These are phyloP conservation scores for Euwallacea fornicatus DNA, from an alignment of 1,140 invertebrate genomes.

Conservation along the genomic window DNA sequence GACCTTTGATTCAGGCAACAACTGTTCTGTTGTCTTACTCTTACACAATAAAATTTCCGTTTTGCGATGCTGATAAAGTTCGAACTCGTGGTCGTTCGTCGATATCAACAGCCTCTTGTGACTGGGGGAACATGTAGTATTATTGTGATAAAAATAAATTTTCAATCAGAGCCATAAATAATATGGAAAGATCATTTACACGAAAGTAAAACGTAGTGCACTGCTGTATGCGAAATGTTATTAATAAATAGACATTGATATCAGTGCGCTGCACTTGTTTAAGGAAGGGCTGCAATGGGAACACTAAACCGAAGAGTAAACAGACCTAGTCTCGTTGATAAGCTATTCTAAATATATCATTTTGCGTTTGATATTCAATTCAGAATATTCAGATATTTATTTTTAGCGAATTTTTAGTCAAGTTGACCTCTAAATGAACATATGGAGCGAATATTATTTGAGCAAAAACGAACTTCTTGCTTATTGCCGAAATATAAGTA, in stretches of 20 bases:
- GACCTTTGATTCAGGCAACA: background rate
- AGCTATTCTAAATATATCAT: too few species aligned
- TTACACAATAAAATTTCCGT: slow-evolving; percentile 17
- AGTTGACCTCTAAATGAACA: too few species aligned
- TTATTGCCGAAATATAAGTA: too few species aligned
- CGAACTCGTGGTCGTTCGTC: slow-evolving; percentile 6
- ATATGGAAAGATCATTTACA: background rate
- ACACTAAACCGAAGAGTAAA: too few species aligned
- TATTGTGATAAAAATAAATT: slow-evolving; percentile 1
- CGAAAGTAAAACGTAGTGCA: slow-evolving; percentile 3
- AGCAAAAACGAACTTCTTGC: too few species aligned
- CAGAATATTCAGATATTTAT: too few species aligned
- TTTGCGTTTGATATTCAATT: too few species aligned
- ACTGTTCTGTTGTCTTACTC: background rate
- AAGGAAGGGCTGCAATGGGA: background rate
- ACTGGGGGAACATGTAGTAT: background rate
- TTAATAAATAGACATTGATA: background rate
- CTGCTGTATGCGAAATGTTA: slow-evolving; percentile 1
- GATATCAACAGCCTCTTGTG: background rate
- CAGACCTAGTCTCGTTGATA: too few species aligned
- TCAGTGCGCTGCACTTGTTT: slow-evolving; percentile 2
- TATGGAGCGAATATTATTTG: too few species aligned
- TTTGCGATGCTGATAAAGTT: slow-evolving; percentile 5
- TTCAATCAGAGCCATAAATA: background rate
- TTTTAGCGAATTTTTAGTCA: too few species aligned